A percentile compares a stretch with the other conserved stretches of the same genome.
Conservation (phyloP, 2,113 vertebrate genomes). For the Isurus oxyrinchus region DNA sequence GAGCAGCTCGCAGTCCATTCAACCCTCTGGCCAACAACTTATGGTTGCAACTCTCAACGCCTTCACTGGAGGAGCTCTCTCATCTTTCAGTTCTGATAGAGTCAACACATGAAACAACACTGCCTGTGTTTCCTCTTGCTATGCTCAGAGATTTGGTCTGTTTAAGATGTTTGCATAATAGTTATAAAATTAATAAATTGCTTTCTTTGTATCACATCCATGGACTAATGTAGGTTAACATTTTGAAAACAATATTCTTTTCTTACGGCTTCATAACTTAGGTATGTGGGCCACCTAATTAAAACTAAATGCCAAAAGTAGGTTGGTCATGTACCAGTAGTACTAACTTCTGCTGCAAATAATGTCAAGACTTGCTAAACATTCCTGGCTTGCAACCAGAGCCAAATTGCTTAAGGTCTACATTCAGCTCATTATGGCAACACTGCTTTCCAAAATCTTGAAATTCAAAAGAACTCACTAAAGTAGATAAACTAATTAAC, state of each 20-base stretch:
- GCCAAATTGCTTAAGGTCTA: neutral
- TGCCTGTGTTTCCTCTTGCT: neutral
- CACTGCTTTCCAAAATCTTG: neutral
- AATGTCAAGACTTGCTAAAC: neutral
- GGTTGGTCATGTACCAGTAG: neutral
- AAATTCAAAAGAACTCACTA: constrained; percentile 10
- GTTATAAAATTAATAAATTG: no score
- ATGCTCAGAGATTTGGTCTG: no score
- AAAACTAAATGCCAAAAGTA: neutral
- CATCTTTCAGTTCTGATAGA: neutral
- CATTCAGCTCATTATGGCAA: neutral
- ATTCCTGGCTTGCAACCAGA: neutral
- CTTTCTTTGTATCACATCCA: no score
- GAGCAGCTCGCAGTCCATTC: neutral
- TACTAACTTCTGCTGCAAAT: neutral
- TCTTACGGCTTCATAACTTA: neutral
- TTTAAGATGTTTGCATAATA: no score
- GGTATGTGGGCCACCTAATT: neutral
- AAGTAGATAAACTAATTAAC: neutral
- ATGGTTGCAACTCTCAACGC: neutral
- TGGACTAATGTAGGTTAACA: no score
- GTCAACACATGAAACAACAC: neutral
- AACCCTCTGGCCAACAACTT: neutral
- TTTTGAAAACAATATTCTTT: neutral
- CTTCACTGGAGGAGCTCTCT: neutral